These are phyloP conservation scores for Poeciliopsis prolifica DNA, from an alignment of 2,113 vertebrate genomes.

Conservation along the genomic window DNA sequence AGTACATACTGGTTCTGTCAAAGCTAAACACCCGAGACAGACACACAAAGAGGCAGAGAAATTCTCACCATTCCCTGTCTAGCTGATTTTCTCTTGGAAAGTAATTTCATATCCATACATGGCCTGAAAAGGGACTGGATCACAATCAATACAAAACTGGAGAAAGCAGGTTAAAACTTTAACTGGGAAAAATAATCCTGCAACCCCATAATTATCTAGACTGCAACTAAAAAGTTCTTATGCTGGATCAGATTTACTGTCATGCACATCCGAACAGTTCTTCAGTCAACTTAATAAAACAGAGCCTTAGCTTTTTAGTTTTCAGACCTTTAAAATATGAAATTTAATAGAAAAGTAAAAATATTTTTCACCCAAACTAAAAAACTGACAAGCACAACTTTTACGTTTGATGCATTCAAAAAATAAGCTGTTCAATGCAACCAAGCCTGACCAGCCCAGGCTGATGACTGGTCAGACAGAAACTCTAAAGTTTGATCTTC, in stretches of 20 bases:
- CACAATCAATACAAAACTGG: background rate
- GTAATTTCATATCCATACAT: constrained; percentile 50
- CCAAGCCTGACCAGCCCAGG: background rate
- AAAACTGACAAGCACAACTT: no score
- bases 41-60: constrained; percentile 26
- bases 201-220: background rate
- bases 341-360: background rate
- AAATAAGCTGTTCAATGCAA: no score
- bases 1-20: constrained; percentile 52
- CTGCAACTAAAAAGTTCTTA: no score
- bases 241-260: background rate
- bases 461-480: background rate
- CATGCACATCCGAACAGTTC: background rate
- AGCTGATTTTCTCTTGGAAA: constrained; percentile 11
- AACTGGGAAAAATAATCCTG: background rate
- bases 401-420: no score
- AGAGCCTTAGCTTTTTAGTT: background rate
- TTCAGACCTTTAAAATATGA: background rate
- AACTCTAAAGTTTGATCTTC: background rate
- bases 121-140: constrained; percentile 32
- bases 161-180: background rate
- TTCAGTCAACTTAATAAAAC: background rate
- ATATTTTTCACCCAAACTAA: background rate
- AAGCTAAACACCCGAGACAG: constrained; percentile 46
- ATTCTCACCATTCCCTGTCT: constrained; percentile 14